These are phyloP conservation scores for Drosophila tsacasi DNA, from an alignment of 1,140 invertebrate genomes.

Conservation along the genomic window DNA sequence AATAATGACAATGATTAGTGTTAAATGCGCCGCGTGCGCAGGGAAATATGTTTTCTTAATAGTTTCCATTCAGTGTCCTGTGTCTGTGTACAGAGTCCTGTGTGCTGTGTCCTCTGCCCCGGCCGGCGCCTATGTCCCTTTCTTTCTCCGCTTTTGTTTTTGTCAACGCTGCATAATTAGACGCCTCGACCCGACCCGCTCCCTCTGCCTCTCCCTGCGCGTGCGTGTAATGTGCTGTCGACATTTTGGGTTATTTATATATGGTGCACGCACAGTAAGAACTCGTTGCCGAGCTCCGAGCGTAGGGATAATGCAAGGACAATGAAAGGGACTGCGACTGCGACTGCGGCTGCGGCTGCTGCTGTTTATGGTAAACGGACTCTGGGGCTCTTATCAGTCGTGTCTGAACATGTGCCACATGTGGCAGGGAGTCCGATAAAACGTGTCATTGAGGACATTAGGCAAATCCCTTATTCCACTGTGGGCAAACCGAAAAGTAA, in stretches of 20 bases:
- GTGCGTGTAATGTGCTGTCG: slow-evolving; percentile 64
- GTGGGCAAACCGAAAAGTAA: not conserved
- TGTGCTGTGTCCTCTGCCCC: slow-evolving; percentile 29
- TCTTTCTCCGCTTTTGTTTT: slow-evolving; percentile 42
- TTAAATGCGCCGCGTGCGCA: slow-evolving; percentile 61
- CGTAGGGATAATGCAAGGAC: slow-evolving; percentile 35
- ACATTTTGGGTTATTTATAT: slow-evolving; percentile 61
- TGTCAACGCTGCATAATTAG: slow-evolving; percentile 77
- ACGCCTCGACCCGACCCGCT: slow-evolving; percentile 9
- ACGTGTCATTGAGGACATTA: slow-evolving; percentile 17
- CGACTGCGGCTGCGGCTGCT: slow-evolving; percentile 20
- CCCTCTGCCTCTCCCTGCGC: not conserved
- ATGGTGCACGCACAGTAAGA: slow-evolving; percentile 40
- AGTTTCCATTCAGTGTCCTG: slow-evolving; percentile 44
- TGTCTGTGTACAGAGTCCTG: slow-evolving; percentile 27
- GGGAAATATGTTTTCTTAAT: slow-evolving; percentile 70
- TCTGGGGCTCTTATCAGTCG: slow-evolving; percentile 39
- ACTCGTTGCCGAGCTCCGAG: slow-evolving; percentile 2
- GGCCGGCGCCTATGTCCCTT: slow-evolving; percentile 63
- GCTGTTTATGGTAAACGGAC: slow-evolving; percentile 55
- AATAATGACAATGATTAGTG: slow-evolving; percentile 73
- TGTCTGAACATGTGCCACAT: slow-evolving; percentile 42
- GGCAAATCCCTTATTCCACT: not conserved
- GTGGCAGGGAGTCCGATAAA: slow-evolving; percentile 21
- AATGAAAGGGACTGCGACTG: slow-evolving; percentile 28